Base-by-base conservation (phyloP, 2,888 invertebrate genomes). In the Cerastoderma edule region DNA sequence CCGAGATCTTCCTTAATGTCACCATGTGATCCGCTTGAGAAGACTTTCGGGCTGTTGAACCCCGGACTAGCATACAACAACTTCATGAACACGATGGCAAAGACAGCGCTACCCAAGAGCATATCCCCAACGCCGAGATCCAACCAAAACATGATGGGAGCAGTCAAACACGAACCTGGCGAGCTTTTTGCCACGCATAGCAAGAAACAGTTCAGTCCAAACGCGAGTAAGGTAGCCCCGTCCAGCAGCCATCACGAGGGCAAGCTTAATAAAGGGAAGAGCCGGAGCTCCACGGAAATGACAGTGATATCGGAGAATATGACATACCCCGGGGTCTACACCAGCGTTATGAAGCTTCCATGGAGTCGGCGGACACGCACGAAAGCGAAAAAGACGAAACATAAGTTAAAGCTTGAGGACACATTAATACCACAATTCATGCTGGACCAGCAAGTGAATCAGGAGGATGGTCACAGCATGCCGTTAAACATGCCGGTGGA, bases 271-370 rank as follows among this genome's bases (percentile, higher is more conserved):
- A 77, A 72, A 66, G 16, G 19, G 8, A 68, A 71, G n/a, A 50
- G 54, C 22, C 74, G 77, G 46, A 75, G 64, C 68, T 67, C 74
- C 0, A 85, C 83, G 16, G 88, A 88, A 53, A 88, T 90, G 87
- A 89, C 87, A 72, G 77, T 90, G 0, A 82, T 90, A 24, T 86
- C 88, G 0, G 90, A 90, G 56, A 89, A 88, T 66, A 88, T 85
- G 0, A 78, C 85, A 0, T 86, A 85, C 54, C 88, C 88, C 4
- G 90, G 89, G 0, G 89, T 90, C 6, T 90, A 90, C 75, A 90
- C 90, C 16, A 89, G 90, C 71, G 89, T 89, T 54, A 81, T 90
- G 53, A 90, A 90, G 72, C 82, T 90, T 10, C 89, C 90, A 10
- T 89, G 89, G 87, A 88, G 89, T 79, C 75, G 87, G 24, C 75